Evolutionary conservation across 1,140 invertebrate genomes (phyloP), one percentile per base, ranked within the genome.

Genomic region (Antheraea pernyi): DNA sequence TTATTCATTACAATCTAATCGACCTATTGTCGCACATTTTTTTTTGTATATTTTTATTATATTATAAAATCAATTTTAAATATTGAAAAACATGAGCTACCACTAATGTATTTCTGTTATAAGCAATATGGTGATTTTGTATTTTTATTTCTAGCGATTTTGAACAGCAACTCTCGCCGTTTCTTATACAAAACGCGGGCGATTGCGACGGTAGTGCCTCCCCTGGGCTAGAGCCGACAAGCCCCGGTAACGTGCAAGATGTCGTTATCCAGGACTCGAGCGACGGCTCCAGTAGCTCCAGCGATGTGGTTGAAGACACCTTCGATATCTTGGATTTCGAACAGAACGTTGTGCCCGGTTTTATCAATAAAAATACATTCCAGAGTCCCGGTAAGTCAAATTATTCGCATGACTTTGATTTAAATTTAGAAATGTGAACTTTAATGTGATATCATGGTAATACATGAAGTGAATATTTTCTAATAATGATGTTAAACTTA

Each of bases 91-190:
- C 22, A 30, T 30, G 22, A 30, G 4, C 22, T 30, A 30, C 1
- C 22, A 30, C 22, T 30, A 30, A 30, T 1, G 4, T 4, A 30
- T 30, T 30, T 30, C 22, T 30, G 22, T 30, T 30, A 30, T 30
- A 30, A 1, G 4, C 4, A 30, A 4, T 30, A 30, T 30, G 22
- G 4, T 30, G 22, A 53, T 16, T 53, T 16, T 53, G 1, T 53
- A 16, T 16, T 53, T 53, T 53, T 53, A 16, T 10, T 71, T 81
- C 0, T 78, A 93, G 92, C 60, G 92, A 93, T 70, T 88, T 92
- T 74, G 92, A 92, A 69, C 91, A 92, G 70, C 81, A 92, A 68
- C 72, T 93, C 3, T 91, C 91, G 3, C 91, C 91, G 19, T 87
- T 84, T 75, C 84, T 93, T 42, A 91, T 91, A 59, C 88, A 91